Percentiles rank a stretch among this genome's conserved stretches.
Conservation (phyloP, 2,888 invertebrate genomes). For the Candidula unifasciata region DNA sequence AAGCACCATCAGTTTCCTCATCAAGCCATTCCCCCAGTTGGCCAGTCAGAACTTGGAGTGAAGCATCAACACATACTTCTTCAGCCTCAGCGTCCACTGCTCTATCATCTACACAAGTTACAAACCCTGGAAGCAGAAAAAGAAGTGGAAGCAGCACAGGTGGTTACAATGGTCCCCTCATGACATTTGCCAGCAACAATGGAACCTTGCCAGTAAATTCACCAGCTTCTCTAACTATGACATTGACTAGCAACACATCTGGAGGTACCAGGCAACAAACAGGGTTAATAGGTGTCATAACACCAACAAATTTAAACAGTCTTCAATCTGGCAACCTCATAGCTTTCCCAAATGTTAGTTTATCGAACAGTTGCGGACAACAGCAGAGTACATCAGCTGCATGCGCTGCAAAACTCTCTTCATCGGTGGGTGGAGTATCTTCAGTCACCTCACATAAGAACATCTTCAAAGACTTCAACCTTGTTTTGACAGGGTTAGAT, state of each 20-base stretch:
- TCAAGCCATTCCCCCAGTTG: constrained; percentile 34
- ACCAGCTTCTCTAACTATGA: constrained; percentile 21
- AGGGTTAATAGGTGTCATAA: constrained; percentile 41
- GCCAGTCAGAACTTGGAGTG: constrained; percentile 27
- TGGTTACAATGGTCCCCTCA: constrained; percentile 38
- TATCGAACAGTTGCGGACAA: constrained; percentile 44
- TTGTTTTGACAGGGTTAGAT: constrained; percentile 66
- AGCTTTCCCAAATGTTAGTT: constrained; percentile 53
- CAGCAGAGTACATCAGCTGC: constrained; percentile 57
- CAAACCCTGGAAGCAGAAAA: constrained; percentile 60
- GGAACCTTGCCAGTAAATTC: constrained; percentile 32
- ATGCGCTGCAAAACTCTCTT: constrained; percentile 40
- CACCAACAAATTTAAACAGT: constrained; percentile 47
- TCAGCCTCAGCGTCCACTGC: constrained; percentile 33
- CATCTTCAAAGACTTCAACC: constrained; percentile 63
- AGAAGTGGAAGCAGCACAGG: constrained; percentile 62
- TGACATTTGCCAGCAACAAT: constrained; percentile 38
- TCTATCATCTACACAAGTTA: neutral
- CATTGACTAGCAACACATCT: neutral
- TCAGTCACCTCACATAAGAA: constrained; percentile 62
- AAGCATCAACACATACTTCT: constrained; percentile 15
- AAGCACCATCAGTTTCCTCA: constrained; percentile 22
- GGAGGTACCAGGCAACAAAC: constrained; percentile 40
- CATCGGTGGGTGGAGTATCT: neutral
- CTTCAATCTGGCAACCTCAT: constrained; percentile 52